Evolutionary conservation across 37 sponge, comb jelly and placozoan genomes (phyloP).

Genomic region (Axinella damicornis): DNA sequence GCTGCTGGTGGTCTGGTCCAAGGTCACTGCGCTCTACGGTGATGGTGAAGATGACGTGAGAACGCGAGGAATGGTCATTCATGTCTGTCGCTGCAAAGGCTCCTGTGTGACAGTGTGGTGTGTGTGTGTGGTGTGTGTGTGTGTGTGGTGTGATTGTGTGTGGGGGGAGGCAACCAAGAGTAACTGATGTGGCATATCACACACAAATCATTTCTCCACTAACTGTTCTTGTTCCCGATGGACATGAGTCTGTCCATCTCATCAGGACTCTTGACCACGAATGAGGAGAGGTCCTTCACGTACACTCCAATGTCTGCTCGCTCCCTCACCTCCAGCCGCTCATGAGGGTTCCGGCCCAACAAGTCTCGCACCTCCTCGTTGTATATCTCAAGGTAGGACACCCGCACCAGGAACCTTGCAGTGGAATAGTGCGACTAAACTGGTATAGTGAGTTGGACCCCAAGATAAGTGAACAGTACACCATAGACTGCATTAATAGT

Average conservation of each 20-base stretch:
- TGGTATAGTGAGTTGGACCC: too few relatives aligned
- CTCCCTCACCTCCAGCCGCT: conserved; percentile 88
- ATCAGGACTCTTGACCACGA: conserved; percentile 90
- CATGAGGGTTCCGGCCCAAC: conserved; percentile 69
- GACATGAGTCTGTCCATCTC: conserved; percentile 96
- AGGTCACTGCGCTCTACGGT: conserved; percentile 92
- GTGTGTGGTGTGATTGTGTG: too few relatives aligned
- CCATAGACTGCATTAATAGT: too few relatives aligned
- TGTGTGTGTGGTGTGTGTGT: too few relatives aligned
- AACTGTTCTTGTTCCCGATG: conserved; percentile 82
- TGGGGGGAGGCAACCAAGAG: too few relatives aligned
- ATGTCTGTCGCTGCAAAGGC: conserved; percentile 78
- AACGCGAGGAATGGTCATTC: conserved; percentile 95
- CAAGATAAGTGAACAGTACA: too few relatives aligned
- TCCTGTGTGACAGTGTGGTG: conserved; percentile 58
- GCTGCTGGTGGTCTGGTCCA: conserved; percentile 88
- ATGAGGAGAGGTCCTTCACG: conserved; percentile 90
- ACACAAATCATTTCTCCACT: neutral
- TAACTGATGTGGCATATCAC: neutral
- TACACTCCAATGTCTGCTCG: conserved; percentile 95
- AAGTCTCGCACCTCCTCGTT: conserved; percentile 98
- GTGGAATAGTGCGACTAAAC: neutral
- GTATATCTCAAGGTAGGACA: conserved; percentile 97
- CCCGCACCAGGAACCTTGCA: conserved; percentile 90
- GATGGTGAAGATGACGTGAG: conserved; percentile 97